These are phyloP conservation scores for Leptonema lineaticorne DNA, from an alignment of 1,140 invertebrate genomes.

Conservation along the genomic window DNA sequence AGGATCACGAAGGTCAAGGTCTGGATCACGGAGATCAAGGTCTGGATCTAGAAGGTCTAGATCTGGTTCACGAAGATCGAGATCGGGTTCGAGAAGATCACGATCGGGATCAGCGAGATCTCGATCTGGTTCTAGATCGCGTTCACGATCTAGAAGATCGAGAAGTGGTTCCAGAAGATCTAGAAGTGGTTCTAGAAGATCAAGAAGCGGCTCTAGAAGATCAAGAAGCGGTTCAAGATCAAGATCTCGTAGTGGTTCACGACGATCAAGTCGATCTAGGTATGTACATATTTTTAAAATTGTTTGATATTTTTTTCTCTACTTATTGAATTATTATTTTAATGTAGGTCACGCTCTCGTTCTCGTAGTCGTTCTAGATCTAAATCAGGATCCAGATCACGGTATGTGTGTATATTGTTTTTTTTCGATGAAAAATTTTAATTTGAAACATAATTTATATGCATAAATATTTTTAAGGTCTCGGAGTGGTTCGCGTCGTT, in stretches of 20 bases:
- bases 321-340: background rate
- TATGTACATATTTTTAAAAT: conserved; percentile 35
- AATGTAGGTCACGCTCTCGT: conserved; percentile 43
- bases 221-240: conserved; percentile 39
- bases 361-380: conserved; percentile 50
- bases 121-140: conserved; percentile 16
- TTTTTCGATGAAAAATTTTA: too few relatives aligned
- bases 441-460: too few relatives aligned
- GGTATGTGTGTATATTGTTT: conserved; percentile 30
- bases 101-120: conserved; percentile 16
- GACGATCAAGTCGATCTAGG: conserved; percentile 40
- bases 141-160: conserved; percentile 27
- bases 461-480: too few relatives aligned
- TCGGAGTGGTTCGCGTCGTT: conserved; percentile 39
- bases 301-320: conserved; percentile 45
- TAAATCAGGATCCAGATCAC: conserved; percentile 44
- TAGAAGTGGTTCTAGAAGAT: conserved; percentile 37
- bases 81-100: conserved; percentile 15
- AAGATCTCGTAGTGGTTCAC: conserved; percentile 32
- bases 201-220: conserved; percentile 37
- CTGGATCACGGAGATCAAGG: conserved; percentile 39
- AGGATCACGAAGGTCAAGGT: conserved; percentile 44
- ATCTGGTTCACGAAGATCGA: background rate
- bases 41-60: conserved; percentile 28
- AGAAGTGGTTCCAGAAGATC: conserved; percentile 29